A percentile compares a stretch with the other conserved stretches of the same genome.
Evolutionary conservation across 2,888 invertebrate species (phyloP).

Genomic region (Ferdinandea cuprea): DNA sequence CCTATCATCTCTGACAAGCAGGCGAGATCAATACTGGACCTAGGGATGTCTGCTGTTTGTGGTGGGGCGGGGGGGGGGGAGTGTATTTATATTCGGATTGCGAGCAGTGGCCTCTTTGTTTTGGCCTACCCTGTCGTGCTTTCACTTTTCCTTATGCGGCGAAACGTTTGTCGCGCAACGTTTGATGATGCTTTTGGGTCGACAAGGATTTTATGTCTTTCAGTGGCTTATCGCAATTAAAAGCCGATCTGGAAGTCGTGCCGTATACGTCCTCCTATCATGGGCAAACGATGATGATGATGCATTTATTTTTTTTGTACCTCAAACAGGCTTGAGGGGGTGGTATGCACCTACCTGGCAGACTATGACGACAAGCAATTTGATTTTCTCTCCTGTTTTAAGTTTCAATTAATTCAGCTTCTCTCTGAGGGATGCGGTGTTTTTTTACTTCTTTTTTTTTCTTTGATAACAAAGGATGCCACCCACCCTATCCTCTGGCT

Average conservation of each 20-base stretch:
- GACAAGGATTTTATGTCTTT: conserved; percentile 34
- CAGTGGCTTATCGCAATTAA: conserved; percentile 58
- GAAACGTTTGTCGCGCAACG: conserved; percentile 54
- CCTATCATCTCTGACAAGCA: conserved; percentile 21
- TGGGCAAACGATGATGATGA: conserved; percentile 41
- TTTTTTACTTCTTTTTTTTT: background rate
- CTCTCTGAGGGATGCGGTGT: too few species aligned
- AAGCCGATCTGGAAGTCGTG: conserved; percentile 60
- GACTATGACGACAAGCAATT: conserved; percentile 49
- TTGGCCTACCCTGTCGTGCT: conserved; percentile 45
- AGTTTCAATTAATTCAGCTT: conserved; percentile 68
- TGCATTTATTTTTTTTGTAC: too few species aligned
- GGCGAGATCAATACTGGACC: conserved; percentile 36
- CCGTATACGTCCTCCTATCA: conserved; percentile 42
- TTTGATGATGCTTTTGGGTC: conserved; percentile 43
- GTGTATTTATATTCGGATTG: conserved; percentile 24
- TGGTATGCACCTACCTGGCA: conserved; percentile 14
- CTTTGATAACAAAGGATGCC: conserved; percentile 31
- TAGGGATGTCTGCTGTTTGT: background rate
- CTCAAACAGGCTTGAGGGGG: conserved; percentile 43
- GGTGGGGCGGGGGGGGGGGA: conserved; percentile 21
- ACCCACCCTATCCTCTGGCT: background rate
- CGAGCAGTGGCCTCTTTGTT: conserved; percentile 37
- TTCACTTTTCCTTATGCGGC: conserved; percentile 72
- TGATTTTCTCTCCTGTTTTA: conserved; percentile 55